phyloP scores from a whole-genome alignment of 2,113 vertebrate genomes.

The Gasterosteus nipponicus region DNA sequence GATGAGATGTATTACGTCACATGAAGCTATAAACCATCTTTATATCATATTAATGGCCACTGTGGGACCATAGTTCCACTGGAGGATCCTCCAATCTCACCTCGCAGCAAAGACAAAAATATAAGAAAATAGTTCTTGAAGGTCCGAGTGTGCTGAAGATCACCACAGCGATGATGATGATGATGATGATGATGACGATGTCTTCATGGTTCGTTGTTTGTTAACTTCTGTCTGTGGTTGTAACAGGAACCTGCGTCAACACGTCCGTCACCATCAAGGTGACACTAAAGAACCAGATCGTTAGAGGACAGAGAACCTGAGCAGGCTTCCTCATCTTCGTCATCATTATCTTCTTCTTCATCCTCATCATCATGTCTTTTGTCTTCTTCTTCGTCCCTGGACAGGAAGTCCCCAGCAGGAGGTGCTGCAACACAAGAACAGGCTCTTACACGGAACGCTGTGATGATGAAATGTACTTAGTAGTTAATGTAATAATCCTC shows the following conservation, averaged over 20 bases:
- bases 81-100: conserved; percentile 71
- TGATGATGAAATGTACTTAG: neutral
- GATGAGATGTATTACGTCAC: no score
- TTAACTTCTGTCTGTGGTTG: neutral
- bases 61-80: no score
- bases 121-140: conserved; percentile 86
- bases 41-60: no score
- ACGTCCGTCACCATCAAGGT: conserved; percentile 96
- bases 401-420: neutral
- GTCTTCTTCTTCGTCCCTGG: neutral
- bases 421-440: neutral
- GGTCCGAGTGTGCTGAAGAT: conserved; percentile 80
- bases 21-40: no score
- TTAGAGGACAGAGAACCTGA: conserved; percentile 23
- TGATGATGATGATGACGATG: neutral
- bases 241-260: conserved; percentile 94
- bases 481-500: neutral
- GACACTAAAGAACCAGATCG: neutral
- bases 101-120: conserved; percentile 91
- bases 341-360: no score
- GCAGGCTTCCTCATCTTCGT: no score
- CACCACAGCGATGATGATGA: neutral
- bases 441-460: neutral
- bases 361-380: no score
- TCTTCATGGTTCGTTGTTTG: neutral